Base-by-base conservation (phyloP, 1,140 invertebrate species). In the Diploscapter pachys region DNA sequence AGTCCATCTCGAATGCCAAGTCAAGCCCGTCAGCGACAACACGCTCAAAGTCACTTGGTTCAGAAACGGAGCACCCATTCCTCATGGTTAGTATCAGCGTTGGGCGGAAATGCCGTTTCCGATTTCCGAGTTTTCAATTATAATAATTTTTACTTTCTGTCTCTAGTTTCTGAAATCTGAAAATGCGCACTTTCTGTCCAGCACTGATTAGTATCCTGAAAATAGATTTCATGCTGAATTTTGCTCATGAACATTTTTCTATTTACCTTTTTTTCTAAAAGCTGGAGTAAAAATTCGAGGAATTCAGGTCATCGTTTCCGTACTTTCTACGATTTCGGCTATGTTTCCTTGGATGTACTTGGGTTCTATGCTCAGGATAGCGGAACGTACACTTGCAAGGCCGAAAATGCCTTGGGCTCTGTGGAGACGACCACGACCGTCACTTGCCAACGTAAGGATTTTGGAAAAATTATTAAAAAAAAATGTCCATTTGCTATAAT, bases 11-110 rank as follows among this genome's bases (percentile, higher is more conserved):
- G 96, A 98, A 89, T 95, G 93, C 83, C 90, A 93, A 72, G 91
- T 98, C 13, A 92, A 96, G 82, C 96, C 95, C 8, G 92, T 97
- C 76, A 96, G 95, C 83, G 95, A 98, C 87, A 90, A 95, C 2
- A 92, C 94, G 79, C 89, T 98, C 80, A 92, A 91, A 86, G 93
- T 98, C 71, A 93, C 97, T 88, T 99, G 96, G 96, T 96, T 85
- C 5, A 73, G 75, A 31, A 77, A 84, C 70, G 84, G 81, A 53
- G 67, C 76, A 4, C 83, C 85, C 6, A 56, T 86, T 61, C 83
- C 80, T 5, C 76, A 78, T 72, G 84, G 74, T 78, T 63, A 71
- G 80, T 76, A 72, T 31, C 31, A 31, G 31, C 31, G 31, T 31
- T 31, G 31, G 31, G 31, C 31, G 31, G 31, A 31, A 31, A 31